Evolutionary conservation across 2,113 vertebrate species (phyloP).

Genomic region (Epinephelus fuscoguttatus): DNA sequence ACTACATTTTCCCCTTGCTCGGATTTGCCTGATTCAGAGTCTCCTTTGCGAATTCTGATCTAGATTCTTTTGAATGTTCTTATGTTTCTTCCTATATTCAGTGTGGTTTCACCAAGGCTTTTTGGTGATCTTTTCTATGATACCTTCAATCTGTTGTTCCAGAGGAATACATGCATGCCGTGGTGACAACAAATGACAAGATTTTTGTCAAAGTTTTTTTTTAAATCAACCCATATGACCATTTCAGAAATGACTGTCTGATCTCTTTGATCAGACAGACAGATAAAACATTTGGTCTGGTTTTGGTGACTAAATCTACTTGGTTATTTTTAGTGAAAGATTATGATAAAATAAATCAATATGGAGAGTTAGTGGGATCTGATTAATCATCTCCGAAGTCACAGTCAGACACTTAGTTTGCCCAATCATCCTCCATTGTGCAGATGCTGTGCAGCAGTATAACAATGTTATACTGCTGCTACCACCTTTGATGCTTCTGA

Average conservation of each 20-base stretch:
- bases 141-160: not conserved
- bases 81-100: not conserved
- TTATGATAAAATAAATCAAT: not conserved
- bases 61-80: not conserved
- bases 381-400: not conserved
- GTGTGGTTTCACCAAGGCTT: not conserved
- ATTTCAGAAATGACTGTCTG: not conserved
- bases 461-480: not conserved
- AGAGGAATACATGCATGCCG: not conserved
- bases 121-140: not conserved
- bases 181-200: not conserved
- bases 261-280: no score
- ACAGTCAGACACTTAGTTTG: not conserved
- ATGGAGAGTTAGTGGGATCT: not conserved
- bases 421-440: not conserved
- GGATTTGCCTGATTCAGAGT: constrained; percentile 17
- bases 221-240: not conserved
- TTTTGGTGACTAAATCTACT: not conserved
- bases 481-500: not conserved
- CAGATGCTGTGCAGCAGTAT: not conserved
- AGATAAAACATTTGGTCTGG: not conserved
- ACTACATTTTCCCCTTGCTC: not conserved
- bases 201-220: not conserved
- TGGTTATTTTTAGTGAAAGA: not conserved
- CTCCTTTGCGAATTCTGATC: not conserved